Evolutionary conservation across 1,140 invertebrate genomes (phyloP), one percentile per base, ranked within the genome.

Genomic region (Chrysoperla carnea): DNA sequence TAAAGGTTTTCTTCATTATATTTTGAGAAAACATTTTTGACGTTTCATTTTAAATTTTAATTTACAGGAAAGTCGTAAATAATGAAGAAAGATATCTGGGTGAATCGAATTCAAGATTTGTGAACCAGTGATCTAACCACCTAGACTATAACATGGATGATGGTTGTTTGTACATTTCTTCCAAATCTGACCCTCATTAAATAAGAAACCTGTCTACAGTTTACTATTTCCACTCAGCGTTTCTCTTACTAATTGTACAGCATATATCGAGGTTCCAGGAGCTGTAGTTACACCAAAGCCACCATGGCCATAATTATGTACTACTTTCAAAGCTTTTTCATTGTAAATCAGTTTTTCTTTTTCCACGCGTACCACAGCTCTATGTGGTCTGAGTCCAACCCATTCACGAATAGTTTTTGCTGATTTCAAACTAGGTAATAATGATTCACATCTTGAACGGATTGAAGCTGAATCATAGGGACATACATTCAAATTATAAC

Each of bases 271-370:
- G 1, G 87, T 90, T 29, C 90, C 90, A 11, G 88, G 90, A 8
- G 84, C 81, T 29, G 84, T 76, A 43, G 81, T 81, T 1, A 94
- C 76, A 6, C 91, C 89, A 60, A 91, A 87, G 4, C 87, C 86
- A 2, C 89, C 86, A 56, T 94, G 90, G 4, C 90, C 91, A 57
- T 94, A 94, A 60, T 91, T 89, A 58, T 95, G 89, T 1, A 94
- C 76, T 11, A 90, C 59, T 66, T 80, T 72, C 11, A 72, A 43
- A 23, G 45, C 53, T 54, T 59, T 52, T 38, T 56, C 49, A 52
- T 55, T 42, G 47, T 11, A 33, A 4, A 6, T 11, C 8, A 57
- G 49, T 6, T 68, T 47, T 55, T 84, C 84, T 5, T 62, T 58
- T 54, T 89, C 86, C 17, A 92, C 74, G 41, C 87, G 64, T 1